These are phyloP conservation scores for Yponomeuta malinellus DNA, from an alignment of 2,888 invertebrate genomes.

Conservation along the genomic window DNA sequence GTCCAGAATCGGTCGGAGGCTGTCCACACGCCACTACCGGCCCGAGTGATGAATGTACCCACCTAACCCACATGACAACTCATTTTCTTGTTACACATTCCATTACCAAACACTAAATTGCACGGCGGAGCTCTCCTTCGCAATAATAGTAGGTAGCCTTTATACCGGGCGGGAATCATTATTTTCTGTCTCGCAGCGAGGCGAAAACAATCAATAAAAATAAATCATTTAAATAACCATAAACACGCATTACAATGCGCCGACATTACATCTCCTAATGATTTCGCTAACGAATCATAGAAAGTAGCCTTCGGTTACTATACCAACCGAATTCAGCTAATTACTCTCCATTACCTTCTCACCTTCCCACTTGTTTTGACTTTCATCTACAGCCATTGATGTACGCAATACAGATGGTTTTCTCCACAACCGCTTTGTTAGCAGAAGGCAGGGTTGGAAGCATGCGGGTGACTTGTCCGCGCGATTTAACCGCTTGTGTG, in stretches of 20 bases:
- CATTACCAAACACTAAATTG: conserved; percentile 70
- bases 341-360: not conserved
- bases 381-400: not conserved
- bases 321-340: not conserved
- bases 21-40: conserved; percentile 26
- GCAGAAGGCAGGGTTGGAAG: conserved; percentile 44
- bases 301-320: conserved; percentile 38
- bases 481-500: conserved; percentile 38
- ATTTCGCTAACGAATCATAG: conserved; percentile 76
- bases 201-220: conserved; percentile 76
- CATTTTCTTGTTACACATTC: conserved; percentile 68
- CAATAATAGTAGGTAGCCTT: conserved; percentile 70
- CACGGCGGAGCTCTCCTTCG: conserved; percentile 65
- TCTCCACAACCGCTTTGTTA: not conserved
- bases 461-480: conserved; percentile 52
- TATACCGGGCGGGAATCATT: conserved; percentile 67
- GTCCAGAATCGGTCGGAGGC: not conserved
- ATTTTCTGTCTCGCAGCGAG: conserved; percentile 74
- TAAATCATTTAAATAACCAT: conserved; percentile 76
- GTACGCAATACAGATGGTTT: not conserved
- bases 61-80: conserved; percentile 64
- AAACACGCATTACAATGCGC: conserved; percentile 73
- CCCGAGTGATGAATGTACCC: conserved; percentile 54
- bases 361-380: not conserved
- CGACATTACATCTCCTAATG: conserved; percentile 75